Evolutionary conservation across 2,888 invertebrate species (phyloP), one percentile per base, ranked within the genome.

Genomic region (Plebejus argus): DNA sequence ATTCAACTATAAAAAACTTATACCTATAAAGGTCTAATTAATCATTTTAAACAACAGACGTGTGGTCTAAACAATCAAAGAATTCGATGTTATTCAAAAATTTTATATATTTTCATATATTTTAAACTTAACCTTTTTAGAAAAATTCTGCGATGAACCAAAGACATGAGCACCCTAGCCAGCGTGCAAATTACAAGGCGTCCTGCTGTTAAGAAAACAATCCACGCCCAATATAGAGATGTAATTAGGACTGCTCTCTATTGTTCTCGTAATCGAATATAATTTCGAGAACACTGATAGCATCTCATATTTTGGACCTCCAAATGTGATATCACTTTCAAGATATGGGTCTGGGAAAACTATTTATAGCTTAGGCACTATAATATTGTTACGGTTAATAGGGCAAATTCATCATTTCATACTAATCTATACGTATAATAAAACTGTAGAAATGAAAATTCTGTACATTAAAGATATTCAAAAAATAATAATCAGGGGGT

Each of bases 191-290:
- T 81, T 81, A 81, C 79, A 79, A 77, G 78, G 70, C 77, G 20
- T 76, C 76, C 78, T 66, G 78, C 79, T 78, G 79, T 70, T 78
- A 76, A 75, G 39, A 78, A 81, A 80, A 80, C 79, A 79, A 80
- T 79, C 66, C 77, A 56, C 70, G 75, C 77, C 78, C 53, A 76
- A 33, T 75, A 28, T 58, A 76, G 45, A 66, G 76, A 66, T 66
- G 39, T 66, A 76, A 76, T 76, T 76, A 76, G 23, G 39, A 76
- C 56, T 58, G 66, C 23, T 76, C 23, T 15, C 49, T 39, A 71
- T 76, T 61, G 35, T 56, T 28, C 39, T 39, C 28, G 71, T 76
- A 45, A 70, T 61, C 53, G 18, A 18, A n/a, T 33, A 70, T 28
- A 39, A 6, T 76, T 61, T 61, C 23, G 10, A 61, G 20, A 61